Evolutionary conservation across 2,113 vertebrate genomes (phyloP), one percentile per base, ranked within the genome.

Genomic region (Hepsetus odoe): DNA sequence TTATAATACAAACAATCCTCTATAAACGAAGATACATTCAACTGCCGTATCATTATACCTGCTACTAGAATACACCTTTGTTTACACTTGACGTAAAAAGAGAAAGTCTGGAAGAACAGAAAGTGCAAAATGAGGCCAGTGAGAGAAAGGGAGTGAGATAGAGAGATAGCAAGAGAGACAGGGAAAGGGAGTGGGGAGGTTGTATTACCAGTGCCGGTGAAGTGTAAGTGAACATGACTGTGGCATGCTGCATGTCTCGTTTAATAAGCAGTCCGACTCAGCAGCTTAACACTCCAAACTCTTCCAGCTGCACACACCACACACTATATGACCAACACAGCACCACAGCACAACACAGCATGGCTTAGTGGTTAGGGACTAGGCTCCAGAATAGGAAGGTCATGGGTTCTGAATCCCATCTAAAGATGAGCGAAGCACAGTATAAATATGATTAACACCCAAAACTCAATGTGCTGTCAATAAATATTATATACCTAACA

Each of bases 161-260:
- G 26, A 58, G 33, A 12, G 20, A 16, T 79, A 78, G 6, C 28
- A 8, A 83, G 64, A 86, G 20, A 86, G 2, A 40, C 33, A 51
- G 16, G 32, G 20, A 70, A 18, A 20, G 16, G 35, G 53, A 33
- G 51, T 0, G 18, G 30, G 66, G 11, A 64, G 56, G 4, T 24
- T 67, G 49, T 76, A 35, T 61, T 76, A 32, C 14, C 7, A 53
- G 35, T 32, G 59, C 40, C 61, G 53, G 30, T 13, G 16, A 24
- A 73, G 72, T 49, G 68, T 73, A 75, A 80, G 53, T 51, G 77
- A 76, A 82, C 59, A 59, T 67, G 66, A 77, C 74, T 75, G 40
- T 35, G 42, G 77, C 64, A 69, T 61, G 55, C 80, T 71, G 53
- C 61, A 73, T 58, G 51, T 76, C 75, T 62, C 35, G 8, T 38